Evolutionary conservation across 2,888 invertebrate genomes (phyloP).

Genomic region (Beris morrisii): DNA sequence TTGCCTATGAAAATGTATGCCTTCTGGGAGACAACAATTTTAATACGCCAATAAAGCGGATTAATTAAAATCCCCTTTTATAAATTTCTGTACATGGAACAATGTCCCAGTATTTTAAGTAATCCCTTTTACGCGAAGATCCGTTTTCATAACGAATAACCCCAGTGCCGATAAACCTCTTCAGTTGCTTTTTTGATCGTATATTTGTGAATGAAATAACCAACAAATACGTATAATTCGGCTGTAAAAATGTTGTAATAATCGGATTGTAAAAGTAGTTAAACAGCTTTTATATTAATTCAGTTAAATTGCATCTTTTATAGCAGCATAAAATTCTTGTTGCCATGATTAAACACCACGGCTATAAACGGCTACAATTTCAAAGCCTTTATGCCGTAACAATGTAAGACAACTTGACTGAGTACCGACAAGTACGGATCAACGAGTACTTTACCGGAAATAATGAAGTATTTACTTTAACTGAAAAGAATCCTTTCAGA

Average conservation of each 20-base stretch:
- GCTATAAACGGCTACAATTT: neutral
- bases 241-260: slow-evolving; percentile 23
- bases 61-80: too few species aligned
- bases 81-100: too few species aligned
- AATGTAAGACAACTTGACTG: slow-evolving; percentile 3
- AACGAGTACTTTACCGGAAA: slow-evolving; percentile 1
- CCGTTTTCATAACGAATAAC: too few species aligned
- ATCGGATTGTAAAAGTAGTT: slow-evolving; percentile 21
- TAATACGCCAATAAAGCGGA: too few species aligned
- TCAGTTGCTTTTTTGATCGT: too few species aligned
- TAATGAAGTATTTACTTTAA: slow-evolving; percentile 15
- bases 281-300: slow-evolving; percentile 21
- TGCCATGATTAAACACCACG: slow-evolving; percentile 21
- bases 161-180: too few species aligned
- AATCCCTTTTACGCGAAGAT: too few species aligned
- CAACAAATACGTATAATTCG: slow-evolving; percentile 1
- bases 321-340: slow-evolving; percentile 21
- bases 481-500: too few species aligned
- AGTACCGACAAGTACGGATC: neutral
- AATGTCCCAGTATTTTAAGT: too few species aligned
- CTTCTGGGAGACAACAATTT: too few species aligned
- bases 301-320: slow-evolving; percentile 27
- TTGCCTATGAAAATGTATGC: too few species aligned
- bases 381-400: slow-evolving; percentile 2
- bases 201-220: slow-evolving; percentile 13